Percentiles rank a stretch among this genome's conserved stretches.
phyloP scores from a whole-genome alignment of 2,888 invertebrate genomes.

The Diaphora mendica region DNA sequence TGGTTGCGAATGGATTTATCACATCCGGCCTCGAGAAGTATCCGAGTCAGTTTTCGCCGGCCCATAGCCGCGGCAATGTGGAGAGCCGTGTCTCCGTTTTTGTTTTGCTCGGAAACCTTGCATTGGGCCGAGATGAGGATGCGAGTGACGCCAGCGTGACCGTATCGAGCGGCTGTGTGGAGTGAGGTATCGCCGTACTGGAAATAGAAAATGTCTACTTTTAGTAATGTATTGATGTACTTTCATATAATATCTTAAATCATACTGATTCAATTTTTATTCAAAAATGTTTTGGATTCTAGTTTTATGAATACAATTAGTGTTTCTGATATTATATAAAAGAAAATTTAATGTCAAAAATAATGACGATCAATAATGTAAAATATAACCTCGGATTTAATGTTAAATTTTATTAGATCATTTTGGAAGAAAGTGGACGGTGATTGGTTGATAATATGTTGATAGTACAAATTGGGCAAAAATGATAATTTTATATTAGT shows the following conservation, averaged over 20 bases:
- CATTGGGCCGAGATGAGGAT: conserved; percentile 97
- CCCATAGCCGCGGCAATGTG: conserved; percentile 98
- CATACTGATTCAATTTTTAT: neutral
- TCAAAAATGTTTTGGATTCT: too few species aligned
- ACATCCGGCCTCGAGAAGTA: conserved; percentile 95
- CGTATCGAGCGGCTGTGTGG: conserved; percentile 97
- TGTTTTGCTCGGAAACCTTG: conserved; percentile 95
- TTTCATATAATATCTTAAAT: neutral
- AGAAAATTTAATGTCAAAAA: too few species aligned
- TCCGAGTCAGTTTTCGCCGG: conserved; percentile 94
- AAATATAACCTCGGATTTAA: neutral
- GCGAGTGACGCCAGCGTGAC: conserved; percentile 97
- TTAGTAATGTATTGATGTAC: neutral
- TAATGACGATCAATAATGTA: too few species aligned
- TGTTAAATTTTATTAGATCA: neutral
- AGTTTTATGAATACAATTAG: too few species aligned
- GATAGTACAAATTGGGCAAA: neutral
- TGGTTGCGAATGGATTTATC: conserved; percentile 90
- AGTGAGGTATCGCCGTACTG: conserved; percentile 98
- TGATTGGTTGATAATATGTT: neutral
- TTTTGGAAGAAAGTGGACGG: too few species aligned
- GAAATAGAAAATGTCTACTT: conserved; percentile 41
- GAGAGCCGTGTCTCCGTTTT: conserved; percentile 97
- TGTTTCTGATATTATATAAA: too few species aligned
- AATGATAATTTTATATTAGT: neutral